A percentile compares a stretch with the other conserved stretches of the same genome.
Conservation (phyloP, 2,113 vertebrate genomes). For the Lepidothrix coronata region DNA sequence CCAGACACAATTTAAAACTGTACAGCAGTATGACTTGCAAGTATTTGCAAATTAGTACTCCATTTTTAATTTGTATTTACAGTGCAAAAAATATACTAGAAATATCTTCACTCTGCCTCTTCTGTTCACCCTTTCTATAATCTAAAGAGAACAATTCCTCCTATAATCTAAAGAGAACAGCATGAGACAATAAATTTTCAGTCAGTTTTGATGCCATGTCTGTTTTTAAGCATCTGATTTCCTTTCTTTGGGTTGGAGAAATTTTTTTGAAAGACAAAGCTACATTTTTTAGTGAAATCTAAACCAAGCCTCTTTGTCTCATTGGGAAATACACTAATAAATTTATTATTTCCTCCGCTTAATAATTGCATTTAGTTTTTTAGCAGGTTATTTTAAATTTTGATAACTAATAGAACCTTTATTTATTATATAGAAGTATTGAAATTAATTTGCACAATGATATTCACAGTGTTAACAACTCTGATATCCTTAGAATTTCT, state of each 20-base stretch:
- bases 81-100: background rate
- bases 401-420: background rate
- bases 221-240: background rate
- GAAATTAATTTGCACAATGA: background rate
- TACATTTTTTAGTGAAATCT: background rate
- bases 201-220: background rate
- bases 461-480: background rate
- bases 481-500: background rate
- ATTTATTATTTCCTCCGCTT: slow-evolving; percentile 8
- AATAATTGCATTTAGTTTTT: slow-evolving; percentile 39
- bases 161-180: background rate
- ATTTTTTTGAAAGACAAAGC: background rate
- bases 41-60: background rate
- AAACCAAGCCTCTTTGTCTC: background rate
- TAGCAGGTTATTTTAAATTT: slow-evolving; percentile 16
- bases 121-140: background rate
- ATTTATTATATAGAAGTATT: background rate
- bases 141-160: background rate
- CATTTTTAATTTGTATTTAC: background rate
- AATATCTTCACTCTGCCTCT: background rate
- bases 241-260: background rate
- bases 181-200: background rate
- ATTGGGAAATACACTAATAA: slow-evolving; percentile 26
- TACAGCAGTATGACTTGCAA: background rate
- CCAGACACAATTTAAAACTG: background rate